Conservation (phyloP, 1,140 invertebrate genomes). For the Argopecten irradians region DNA sequence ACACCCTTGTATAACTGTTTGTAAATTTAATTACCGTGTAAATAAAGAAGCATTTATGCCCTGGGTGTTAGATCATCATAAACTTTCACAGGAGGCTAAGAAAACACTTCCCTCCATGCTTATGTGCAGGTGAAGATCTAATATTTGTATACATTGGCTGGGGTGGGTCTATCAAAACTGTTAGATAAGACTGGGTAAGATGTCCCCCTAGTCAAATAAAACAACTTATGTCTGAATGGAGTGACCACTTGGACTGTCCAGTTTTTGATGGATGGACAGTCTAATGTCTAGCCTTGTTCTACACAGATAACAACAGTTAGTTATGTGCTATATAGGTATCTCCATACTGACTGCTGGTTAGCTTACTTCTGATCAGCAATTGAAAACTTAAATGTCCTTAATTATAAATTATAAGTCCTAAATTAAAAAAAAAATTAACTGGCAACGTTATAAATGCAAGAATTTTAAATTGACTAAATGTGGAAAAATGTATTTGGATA, state of each 20-base stretch:
- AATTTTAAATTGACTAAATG: too few relatives aligned
- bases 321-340: neutral
- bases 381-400: too few relatives aligned
- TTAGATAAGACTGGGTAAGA: conserved; percentile 18
- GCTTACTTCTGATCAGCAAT: neutral
- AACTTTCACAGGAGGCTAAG: neutral
- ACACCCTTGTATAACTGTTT: neutral
- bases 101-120: conserved; percentile 14
- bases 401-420: too few relatives aligned
- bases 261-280: neutral
- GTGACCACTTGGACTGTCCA: neutral
- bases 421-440: too few relatives aligned
- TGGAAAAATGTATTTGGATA: too few relatives aligned
- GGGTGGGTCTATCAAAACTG: neutral
- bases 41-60: conserved; percentile 1
- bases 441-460: too few relatives aligned
- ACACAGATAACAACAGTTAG: neutral
- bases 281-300: conserved; percentile 21
- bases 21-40: conserved; percentile 12
- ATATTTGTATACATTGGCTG: neutral
- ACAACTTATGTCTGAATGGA: neutral
- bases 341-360: neutral
- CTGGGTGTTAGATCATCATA: conserved; percentile 16
- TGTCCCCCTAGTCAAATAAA: neutral
- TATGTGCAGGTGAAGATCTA: neutral